Evolutionary conservation across 2,797 vertebrate genomes (phyloP).

Genomic region (Macrochelys suwanniensis): DNA sequence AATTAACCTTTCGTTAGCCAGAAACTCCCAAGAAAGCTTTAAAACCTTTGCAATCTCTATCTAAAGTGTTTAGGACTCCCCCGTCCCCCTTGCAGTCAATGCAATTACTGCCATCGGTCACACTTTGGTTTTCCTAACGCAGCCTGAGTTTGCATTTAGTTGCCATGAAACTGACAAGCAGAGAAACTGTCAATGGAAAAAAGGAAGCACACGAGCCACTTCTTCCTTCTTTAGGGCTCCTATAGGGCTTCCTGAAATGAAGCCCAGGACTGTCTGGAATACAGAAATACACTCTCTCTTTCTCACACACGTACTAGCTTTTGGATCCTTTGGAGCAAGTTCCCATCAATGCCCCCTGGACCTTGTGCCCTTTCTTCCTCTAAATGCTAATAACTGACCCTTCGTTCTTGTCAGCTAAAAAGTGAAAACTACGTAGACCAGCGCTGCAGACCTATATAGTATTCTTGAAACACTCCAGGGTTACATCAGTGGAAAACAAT

Average conservation of each 20-base stretch:
- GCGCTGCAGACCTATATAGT: not conserved
- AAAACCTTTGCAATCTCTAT: slow-evolving; percentile 55
- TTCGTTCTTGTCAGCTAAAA: not conserved
- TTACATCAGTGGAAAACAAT: not conserved
- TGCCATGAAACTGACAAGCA: not conserved
- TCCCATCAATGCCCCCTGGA: not conserved
- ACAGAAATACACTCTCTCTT: not conserved
- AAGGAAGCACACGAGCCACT: not conserved
- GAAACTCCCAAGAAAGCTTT: slow-evolving; percentile 68
- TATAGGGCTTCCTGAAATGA: not conserved
- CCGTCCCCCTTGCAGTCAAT: slow-evolving; percentile 14
- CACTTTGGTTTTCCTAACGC: not conserved
- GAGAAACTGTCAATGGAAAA: not conserved
- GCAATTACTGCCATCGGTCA: not conserved
- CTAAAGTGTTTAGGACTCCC: slow-evolving; percentile 39
- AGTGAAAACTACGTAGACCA: not conserved
- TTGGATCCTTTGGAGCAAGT: not conserved
- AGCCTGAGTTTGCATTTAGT: not conserved
- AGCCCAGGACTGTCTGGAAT: not conserved
- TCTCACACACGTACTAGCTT: not conserved
- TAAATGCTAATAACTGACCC: not conserved
- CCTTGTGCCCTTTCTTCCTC: not conserved
- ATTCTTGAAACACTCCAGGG: not conserved
- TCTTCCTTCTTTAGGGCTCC: not conserved
- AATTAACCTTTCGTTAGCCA: slow-evolving; percentile 75